Conservation (phyloP, 2,113 vertebrate genomes). For the Chaetodon auriga region DNA sequence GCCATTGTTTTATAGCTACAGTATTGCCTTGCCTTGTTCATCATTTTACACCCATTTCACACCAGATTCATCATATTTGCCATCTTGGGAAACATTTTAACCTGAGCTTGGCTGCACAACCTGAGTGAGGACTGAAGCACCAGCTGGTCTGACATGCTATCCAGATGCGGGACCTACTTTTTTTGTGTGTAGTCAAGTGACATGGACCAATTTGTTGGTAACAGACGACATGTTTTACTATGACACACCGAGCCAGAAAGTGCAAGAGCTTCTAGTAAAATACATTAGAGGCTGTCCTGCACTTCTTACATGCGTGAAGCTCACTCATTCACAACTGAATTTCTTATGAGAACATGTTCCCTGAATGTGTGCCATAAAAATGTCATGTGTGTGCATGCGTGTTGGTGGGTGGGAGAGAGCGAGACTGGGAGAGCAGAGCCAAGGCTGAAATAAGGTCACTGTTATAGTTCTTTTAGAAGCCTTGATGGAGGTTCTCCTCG, state of each 20-base stretch:
- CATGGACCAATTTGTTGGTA: constrained; percentile 20
- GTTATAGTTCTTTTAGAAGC: constrained; percentile 59
- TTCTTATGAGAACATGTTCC: constrained; percentile 61
- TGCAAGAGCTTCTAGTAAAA: constrained; percentile 24
- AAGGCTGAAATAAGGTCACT: constrained; percentile 73
- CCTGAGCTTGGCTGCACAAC: too few species aligned
- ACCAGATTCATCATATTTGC: neutral
- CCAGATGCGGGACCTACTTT: neutral
- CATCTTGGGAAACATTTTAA: neutral
- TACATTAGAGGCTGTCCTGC: constrained; percentile 22
- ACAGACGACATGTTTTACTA: constrained; percentile 26
- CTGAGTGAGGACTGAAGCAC: neutral
- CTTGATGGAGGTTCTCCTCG: constrained; percentile 65
- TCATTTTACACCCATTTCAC: neutral
- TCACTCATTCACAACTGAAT: constrained; percentile 60
- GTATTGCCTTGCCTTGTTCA: neutral
- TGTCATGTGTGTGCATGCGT: constrained; percentile 4
- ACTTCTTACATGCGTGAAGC: constrained; percentile 24
- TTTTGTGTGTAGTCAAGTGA: neutral
- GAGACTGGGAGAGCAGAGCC: constrained; percentile 8
- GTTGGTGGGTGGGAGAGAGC: neutral
- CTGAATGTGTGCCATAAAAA: constrained; percentile 57
- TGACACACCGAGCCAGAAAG: constrained; percentile 17
- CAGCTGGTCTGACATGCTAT: neutral
- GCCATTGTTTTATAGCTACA: neutral